phyloP scores from a whole-genome alignment of 2,888 invertebrate species.

The Latrodectus hesperus region DNA sequence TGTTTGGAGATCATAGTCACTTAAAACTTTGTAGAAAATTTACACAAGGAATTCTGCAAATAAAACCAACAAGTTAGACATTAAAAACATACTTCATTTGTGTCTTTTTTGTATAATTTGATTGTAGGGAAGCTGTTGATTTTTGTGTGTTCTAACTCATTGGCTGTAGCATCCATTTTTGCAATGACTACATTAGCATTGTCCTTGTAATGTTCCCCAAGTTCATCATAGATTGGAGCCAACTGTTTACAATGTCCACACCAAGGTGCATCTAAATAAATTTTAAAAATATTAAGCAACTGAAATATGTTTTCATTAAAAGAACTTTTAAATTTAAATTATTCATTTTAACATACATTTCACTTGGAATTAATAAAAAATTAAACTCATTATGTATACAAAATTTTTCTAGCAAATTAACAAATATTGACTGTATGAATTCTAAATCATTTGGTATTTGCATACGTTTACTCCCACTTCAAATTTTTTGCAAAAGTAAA shows the following conservation, averaged over 20 bases:
- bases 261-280: slow-evolving; percentile 89
- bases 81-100: slow-evolving; percentile 83
- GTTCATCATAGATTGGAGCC: slow-evolving; percentile 95
- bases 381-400: too few species aligned
- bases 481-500: too few species aligned
- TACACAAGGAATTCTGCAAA: neutral
- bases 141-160: slow-evolving; percentile 97
- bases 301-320: too few species aligned
- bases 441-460: too few species aligned
- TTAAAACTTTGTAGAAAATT: neutral
- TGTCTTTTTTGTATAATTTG: slow-evolving; percentile 93
- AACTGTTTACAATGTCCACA: slow-evolving; percentile 98
- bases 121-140: slow-evolving; percentile 96
- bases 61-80: neutral
- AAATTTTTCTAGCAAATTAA: too few species aligned
- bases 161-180: slow-evolving; percentile 98
- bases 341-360: too few species aligned
- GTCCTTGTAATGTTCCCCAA: slow-evolving; percentile 94
- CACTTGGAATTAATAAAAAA: too few species aligned
- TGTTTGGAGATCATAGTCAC: too few species aligned
- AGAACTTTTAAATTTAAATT: too few species aligned
- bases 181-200: slow-evolving; percentile 88
- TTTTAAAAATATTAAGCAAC: too few species aligned
- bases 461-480: too few species aligned
- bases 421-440: too few species aligned